A percentile compares a stretch with the other conserved stretches of the same genome.
These are phyloP conservation scores for Equus quagga DNA, from an alignment of 2,113 vertebrate species.

Conservation along the genomic window DNA sequence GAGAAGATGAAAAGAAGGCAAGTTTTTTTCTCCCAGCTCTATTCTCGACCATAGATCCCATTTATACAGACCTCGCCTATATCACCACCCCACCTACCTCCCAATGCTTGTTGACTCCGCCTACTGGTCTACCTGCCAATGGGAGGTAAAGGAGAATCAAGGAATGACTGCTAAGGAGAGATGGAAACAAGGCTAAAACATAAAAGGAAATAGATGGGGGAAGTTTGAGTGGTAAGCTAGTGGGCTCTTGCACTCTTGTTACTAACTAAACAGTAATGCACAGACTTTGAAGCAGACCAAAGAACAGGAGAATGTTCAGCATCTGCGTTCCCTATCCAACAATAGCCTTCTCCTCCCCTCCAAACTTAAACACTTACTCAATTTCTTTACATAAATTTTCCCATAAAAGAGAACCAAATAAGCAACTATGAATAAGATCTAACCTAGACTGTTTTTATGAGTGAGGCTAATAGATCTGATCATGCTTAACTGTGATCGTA, in stretches of 20 bases:
- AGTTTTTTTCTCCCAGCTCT: neutral
- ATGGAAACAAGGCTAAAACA: neutral
- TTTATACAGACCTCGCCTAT: neutral
- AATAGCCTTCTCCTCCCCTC: neutral
- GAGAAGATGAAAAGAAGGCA: neutral
- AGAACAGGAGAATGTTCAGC: neutral
- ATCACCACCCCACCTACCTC: neutral
- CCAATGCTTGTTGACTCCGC: neutral
- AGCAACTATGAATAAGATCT: neutral
- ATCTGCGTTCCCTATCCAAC: neutral
- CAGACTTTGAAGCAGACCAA: neutral
- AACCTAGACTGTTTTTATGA: neutral
- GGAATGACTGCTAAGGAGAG: neutral
- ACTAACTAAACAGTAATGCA: neutral
- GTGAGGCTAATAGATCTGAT: neutral
- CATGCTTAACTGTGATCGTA: neutral
- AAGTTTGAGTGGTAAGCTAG: neutral
- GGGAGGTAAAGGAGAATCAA: neutral
- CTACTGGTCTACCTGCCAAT: neutral
- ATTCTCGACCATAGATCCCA: neutral
- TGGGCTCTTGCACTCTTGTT: neutral
- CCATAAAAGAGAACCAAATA: neutral
- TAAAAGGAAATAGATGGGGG: neutral
- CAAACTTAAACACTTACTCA: neutral
- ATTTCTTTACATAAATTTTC: conserved; percentile 45